phyloP scores from a whole-genome alignment of 1,140 invertebrate genomes.

The Pomacea maculata region DNA sequence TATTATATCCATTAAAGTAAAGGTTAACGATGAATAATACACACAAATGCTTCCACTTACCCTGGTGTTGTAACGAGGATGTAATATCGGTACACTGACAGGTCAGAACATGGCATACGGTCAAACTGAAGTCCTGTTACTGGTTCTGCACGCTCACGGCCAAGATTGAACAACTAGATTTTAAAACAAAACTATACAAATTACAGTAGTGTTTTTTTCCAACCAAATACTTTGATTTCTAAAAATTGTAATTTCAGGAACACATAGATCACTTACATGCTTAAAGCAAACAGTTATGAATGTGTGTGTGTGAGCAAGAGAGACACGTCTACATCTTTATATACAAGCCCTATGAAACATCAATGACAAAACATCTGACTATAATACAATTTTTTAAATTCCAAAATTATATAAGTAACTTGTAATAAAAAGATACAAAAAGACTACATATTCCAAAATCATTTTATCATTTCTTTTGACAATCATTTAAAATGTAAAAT shows the following conservation, averaged over 20 bases:
- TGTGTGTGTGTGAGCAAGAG: too few species aligned
- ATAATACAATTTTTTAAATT: too few species aligned
- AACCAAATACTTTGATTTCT: too few species aligned
- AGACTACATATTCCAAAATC: too few species aligned
- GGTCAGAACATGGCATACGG: slow-evolving; percentile 70
- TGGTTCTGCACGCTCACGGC: slow-evolving; percentile 76
- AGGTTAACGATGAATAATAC: background rate
- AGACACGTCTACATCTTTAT: too few species aligned
- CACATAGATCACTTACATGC: background rate
- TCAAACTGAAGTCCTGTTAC: slow-evolving; percentile 89
- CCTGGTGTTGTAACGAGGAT: slow-evolving; percentile 84
- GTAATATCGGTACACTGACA: slow-evolving; percentile 70
- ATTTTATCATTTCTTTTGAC: too few species aligned
- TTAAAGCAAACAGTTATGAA: too few species aligned
- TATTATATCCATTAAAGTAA: background rate
- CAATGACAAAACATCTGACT: too few species aligned
- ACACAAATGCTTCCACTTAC: slow-evolving; percentile 38
- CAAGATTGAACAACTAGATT: slow-evolving; percentile 83
- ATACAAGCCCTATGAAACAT: too few species aligned
- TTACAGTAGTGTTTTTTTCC: background rate
- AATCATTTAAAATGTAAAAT: too few species aligned
- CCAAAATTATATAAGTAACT: too few species aligned
- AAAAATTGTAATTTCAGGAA: background rate
- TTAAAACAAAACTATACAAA: background rate
- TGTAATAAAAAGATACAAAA: too few species aligned